A percentile compares a stretch with the other conserved stretches of the same genome.
Conservation (phyloP, 2,113 vertebrate genomes). For the Pithys albifrons region DNA sequence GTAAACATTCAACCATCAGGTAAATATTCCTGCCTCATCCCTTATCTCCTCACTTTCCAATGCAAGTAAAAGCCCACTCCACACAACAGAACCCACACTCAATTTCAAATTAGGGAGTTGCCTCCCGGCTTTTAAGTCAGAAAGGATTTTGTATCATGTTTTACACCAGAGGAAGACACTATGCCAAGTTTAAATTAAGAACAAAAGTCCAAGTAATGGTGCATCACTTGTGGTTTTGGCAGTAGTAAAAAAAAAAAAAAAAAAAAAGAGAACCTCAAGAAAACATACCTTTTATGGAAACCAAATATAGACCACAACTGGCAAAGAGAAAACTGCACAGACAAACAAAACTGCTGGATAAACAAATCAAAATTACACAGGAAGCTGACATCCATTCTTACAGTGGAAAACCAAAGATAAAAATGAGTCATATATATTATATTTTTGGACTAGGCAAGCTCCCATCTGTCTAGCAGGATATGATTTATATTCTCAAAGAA, state of each 20-base stretch:
- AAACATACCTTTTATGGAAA: conserved; percentile 90
- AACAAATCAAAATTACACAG: conserved; percentile 87
- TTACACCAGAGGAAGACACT: conserved; percentile 74
- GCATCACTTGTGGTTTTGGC: conserved; percentile 92
- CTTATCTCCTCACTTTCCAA: neutral
- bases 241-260: conserved; percentile 47
- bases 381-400: conserved; percentile 79
- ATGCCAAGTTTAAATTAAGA: conserved; percentile 90
- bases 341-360: conserved; percentile 89
- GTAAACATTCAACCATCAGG: neutral
- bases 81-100: neutral
- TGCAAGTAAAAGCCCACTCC: neutral
- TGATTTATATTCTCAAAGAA: conserved; percentile 70
- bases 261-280: conserved; percentile 79
- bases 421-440: conserved; percentile 78
- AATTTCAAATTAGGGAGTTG: conserved; percentile 37
- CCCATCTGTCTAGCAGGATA: conserved; percentile 67
- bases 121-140: conserved; percentile 70
- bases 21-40: neutral
- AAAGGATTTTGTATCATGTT: conserved; percentile 78
- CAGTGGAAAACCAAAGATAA: conserved; percentile 81
- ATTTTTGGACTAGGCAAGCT: conserved; percentile 76
- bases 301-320: conserved; percentile 85
- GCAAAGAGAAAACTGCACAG: conserved; percentile 80
- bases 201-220: conserved; percentile 84